phyloP scores from a whole-genome alignment of 2,797 vertebrate genomes.

The Gambelia wislizenii region DNA sequence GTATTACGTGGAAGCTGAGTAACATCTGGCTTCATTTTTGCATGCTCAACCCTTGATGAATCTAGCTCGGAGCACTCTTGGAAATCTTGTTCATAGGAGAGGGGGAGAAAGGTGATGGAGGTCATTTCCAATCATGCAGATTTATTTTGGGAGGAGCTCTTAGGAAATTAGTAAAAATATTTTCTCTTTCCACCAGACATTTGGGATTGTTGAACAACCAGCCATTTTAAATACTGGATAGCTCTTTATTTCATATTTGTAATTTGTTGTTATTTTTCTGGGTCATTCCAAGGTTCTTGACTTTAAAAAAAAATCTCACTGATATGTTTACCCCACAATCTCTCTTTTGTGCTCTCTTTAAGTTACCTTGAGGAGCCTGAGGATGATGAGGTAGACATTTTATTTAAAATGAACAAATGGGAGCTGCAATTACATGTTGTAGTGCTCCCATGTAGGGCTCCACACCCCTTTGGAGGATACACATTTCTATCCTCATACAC shows the following conservation, averaged over 20 bases:
- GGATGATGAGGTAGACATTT: not conserved
- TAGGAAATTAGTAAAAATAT: not conserved
- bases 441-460: no score
- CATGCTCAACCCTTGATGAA: not conserved
- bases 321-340: no score
- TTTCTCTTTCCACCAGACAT: not conserved
- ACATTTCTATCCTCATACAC: no score
- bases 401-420: not conserved
- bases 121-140: conserved; percentile 2
- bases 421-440: not conserved
- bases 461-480: not conserved
- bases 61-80: not conserved
- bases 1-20: not conserved
- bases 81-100: not conserved
- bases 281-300: not conserved
- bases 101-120: not conserved
- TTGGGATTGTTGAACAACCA: not conserved
- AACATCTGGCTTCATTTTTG: conserved; percentile 23
- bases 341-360: not conserved
- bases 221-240: not conserved
- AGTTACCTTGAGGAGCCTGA: not conserved
- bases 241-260: not conserved
- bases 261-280: not conserved
- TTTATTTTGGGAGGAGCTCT: not conserved
- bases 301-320: not conserved